Evolutionary conservation across 2,797 vertebrate genomes (phyloP).

Genomic region (Nannoperca obscura): DNA sequence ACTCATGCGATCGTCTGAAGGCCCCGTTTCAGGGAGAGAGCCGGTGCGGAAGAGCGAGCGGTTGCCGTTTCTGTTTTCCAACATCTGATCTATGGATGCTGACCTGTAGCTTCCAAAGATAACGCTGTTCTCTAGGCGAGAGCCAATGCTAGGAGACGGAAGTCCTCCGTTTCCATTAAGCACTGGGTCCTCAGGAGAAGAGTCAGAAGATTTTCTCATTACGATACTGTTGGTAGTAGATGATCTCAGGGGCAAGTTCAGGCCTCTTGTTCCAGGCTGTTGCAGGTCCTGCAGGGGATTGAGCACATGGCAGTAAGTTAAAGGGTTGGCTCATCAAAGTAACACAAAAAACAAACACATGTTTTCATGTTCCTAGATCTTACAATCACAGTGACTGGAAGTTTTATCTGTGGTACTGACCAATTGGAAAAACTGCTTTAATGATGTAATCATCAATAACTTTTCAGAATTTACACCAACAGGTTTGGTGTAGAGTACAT

Average conservation of each 20-base stretch:
- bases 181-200: slow-evolving; percentile 65
- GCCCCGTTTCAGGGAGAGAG: slow-evolving; percentile 74
- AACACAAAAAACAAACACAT: background rate
- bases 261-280: slow-evolving; percentile 12
- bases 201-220: slow-evolving; percentile 67
- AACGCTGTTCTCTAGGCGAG: slow-evolving; percentile 90
- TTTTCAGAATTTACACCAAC: background rate
- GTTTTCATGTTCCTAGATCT: background rate
- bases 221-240: slow-evolving; percentile 60
- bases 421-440: background rate
- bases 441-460: background rate
- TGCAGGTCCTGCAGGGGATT: slow-evolving; percentile 37
- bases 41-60: slow-evolving; percentile 31
- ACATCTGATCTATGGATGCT: slow-evolving; percentile 40
- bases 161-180: slow-evolving; percentile 66
- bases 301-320: background rate
- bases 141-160: slow-evolving; percentile 60
- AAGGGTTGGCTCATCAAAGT: background rate
- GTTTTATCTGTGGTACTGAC: background rate
- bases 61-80: slow-evolving; percentile 62
- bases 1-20: slow-evolving; percentile 44
- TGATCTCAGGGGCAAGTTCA: slow-evolving; percentile 56
- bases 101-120: slow-evolving; percentile 85
- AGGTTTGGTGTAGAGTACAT: background rate
- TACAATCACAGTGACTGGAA: background rate